Percentiles rank a stretch among this genome's conserved stretches.
These are phyloP conservation scores for Vannuccia rotundouncinata DNA, from an alignment of 2,888 invertebrate species.

Conservation along the genomic window DNA sequence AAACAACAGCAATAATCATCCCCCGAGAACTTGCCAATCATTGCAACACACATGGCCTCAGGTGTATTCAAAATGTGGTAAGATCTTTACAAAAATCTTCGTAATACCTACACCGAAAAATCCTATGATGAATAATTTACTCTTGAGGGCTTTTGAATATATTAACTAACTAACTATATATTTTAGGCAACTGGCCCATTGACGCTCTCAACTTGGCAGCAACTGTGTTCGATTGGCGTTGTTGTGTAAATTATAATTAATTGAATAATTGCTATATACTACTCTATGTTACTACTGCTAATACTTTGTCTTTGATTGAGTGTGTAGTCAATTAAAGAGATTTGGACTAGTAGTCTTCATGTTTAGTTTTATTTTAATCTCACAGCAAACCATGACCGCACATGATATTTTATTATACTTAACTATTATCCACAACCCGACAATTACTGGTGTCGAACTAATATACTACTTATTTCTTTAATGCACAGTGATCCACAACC, in stretches of 20 bases:
- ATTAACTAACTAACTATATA: too few species aligned
- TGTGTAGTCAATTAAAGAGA: not conserved
- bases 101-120: too few species aligned
- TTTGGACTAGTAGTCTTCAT: not conserved
- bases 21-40: not conserved
- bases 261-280: slow-evolving; percentile 11
- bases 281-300: not conserved
- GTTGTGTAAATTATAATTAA: not conserved
- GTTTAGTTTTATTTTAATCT: slow-evolving; percentile 11
- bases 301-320: not conserved
- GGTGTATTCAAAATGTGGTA: slow-evolving; percentile 19
- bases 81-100: too few species aligned
- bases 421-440: too few species aligned
- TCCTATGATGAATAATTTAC: too few species aligned
- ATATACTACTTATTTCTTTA: too few species aligned
- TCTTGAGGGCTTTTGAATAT: too few species aligned
- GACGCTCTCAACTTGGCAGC: slow-evolving; percentile 14
- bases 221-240: slow-evolving; percentile 19
- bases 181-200: slow-evolving; percentile 2
- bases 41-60: slow-evolving; percentile 2
- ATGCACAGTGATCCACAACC: too few species aligned
- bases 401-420: too few species aligned
- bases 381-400: not conserved
- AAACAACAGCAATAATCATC: not conserved
- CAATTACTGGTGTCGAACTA: too few species aligned